Evolutionary conservation across 35 echinoderm and acorn worm species (phyloP).

Genomic region (Patiria miniata): DNA sequence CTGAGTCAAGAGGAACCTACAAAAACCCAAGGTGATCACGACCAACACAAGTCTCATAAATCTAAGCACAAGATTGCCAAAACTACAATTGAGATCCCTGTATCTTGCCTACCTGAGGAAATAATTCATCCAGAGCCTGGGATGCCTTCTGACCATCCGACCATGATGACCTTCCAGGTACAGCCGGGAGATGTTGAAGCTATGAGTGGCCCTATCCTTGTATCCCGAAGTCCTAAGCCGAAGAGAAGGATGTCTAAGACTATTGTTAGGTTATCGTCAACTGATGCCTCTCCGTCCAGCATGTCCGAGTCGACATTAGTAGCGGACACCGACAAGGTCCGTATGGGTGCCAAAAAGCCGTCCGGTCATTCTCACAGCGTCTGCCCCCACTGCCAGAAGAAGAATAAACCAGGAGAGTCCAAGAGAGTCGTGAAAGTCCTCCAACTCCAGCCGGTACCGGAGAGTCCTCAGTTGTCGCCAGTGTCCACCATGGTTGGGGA

Average conservation of each 20-base stretch:
- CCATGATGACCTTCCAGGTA: constrained; percentile 28
- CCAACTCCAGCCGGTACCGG: constrained; percentile 29
- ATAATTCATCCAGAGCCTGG: constrained; percentile 2
- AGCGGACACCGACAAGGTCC: neutral
- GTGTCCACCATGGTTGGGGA: neutral
- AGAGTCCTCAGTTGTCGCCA: constrained; percentile 5
- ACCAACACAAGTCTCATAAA: neutral
- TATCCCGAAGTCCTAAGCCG: constrained; percentile 21
- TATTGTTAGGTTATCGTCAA: constrained; percentile 3
- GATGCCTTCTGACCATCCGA: neutral
- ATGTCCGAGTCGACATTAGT: constrained; percentile 9
- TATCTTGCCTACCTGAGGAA: neutral
- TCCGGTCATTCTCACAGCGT: constrained; percentile 11
- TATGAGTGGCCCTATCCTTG: neutral
- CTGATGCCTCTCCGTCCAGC: neutral
- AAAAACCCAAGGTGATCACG: neutral
- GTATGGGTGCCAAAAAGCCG: neutral
- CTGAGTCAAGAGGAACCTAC: no score
- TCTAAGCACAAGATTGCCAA: neutral
- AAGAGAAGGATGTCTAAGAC: constrained; percentile 17
- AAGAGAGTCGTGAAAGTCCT: constrained; percentile 34
- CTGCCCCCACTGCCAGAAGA: constrained; percentile 51
- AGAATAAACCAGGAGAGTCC: constrained; percentile 10
- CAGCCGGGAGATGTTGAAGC: neutral
- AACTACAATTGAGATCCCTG: constrained; percentile 41